phyloP scores from a whole-genome alignment of 2,797 vertebrate genomes.

The Spea hammondii region DNA sequence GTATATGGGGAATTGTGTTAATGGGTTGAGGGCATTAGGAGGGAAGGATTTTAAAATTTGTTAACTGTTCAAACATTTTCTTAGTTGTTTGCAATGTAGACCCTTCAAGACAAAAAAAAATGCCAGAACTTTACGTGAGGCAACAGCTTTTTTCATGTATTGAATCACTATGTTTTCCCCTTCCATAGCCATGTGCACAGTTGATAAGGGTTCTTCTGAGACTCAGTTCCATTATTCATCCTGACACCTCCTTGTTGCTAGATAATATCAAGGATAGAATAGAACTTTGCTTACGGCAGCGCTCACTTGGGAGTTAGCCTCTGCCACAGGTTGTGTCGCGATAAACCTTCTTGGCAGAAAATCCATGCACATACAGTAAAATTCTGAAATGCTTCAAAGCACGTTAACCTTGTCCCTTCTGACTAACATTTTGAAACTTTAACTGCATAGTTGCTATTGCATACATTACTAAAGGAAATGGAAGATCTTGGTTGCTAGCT shows the following conservation, averaged over 20 bases:
- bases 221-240: conserved; percentile 39
- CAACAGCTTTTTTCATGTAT: conserved; percentile 3
- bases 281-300: conserved; percentile 4
- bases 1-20: too few species aligned
- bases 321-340: conserved; percentile 24
- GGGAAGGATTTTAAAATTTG: too few species aligned
- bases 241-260: conserved; percentile 23
- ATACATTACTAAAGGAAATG: background rate
- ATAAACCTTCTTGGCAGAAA: conserved; percentile 42
- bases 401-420: conserved; percentile 8
- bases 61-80: too few species aligned
- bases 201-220: conserved; percentile 31
- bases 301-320: conserved; percentile 31
- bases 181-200: conserved; percentile 21
- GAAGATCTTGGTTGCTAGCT: too few species aligned
- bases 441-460: background rate
- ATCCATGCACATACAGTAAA: conserved; percentile 31
- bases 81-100: background rate
- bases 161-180: background rate
- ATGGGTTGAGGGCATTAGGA: too few species aligned
- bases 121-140: background rate
- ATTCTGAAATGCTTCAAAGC: conserved; percentile 20
- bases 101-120: conserved; percentile 1
- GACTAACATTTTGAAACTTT: background rate
- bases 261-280: conserved; percentile 29